Evolutionary conservation across 2,797 vertebrate species (phyloP).

Genomic region (Chelonia mydas): DNA sequence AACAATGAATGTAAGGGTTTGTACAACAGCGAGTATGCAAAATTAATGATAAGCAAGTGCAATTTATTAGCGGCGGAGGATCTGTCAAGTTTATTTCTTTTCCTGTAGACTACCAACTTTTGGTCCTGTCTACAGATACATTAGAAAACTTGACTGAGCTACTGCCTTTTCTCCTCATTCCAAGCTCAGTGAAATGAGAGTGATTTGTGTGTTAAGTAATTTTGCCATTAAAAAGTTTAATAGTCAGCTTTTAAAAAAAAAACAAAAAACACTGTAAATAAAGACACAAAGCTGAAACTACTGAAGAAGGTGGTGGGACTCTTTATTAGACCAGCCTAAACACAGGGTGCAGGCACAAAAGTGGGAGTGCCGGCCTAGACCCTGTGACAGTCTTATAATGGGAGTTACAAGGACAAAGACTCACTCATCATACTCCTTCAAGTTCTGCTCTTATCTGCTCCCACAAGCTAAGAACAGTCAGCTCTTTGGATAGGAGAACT

Average conservation of each 20-base stretch:
- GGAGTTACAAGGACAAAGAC: not conserved
- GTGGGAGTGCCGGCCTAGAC: no score
- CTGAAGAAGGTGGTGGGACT: no score
- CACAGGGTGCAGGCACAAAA: no score
- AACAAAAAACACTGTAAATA: no score
- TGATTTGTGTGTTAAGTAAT: not conserved
- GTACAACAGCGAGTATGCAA: not conserved
- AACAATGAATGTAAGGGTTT: accelerated
- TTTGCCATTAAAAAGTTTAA: not conserved
- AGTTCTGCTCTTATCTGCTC: not conserved
- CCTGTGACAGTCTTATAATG: not conserved
- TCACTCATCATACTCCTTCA: not conserved
- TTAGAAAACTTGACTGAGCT: not conserved
- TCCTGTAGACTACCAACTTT: not conserved
- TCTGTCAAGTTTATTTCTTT: not conserved
- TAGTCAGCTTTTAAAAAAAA: not conserved
- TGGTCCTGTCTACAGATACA: not conserved
- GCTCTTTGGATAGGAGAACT: not conserved
- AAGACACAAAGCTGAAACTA: no score
- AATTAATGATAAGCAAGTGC: accelerated
- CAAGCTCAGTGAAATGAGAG: not conserved
- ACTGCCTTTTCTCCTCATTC: not conserved
- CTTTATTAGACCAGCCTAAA: no score
- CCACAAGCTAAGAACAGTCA: not conserved
- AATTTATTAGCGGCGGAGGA: not conserved